Evolutionary conservation across 2,888 invertebrate genomes (phyloP).

Genomic region (Pristionchus exspectatus): DNA sequence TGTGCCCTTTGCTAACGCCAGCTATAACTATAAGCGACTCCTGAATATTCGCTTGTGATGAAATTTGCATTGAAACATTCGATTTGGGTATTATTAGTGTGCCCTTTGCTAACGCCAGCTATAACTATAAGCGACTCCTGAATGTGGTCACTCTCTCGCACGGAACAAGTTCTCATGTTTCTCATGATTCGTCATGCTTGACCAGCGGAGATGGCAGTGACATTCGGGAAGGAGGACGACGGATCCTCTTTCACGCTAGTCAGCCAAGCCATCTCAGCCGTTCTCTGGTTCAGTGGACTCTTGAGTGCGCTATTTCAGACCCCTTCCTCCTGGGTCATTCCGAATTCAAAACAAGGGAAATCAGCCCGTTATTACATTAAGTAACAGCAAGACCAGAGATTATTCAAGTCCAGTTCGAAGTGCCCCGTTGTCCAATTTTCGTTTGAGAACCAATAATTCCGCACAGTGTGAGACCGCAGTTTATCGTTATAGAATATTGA

Average conservation of each 20-base stretch:
- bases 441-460: slow-evolving; percentile 42
- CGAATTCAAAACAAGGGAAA: background rate
- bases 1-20: too few species aligned
- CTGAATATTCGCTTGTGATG: too few species aligned
- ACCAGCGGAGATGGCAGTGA: background rate
- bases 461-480: background rate
- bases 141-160: background rate
- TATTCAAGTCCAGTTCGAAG: background rate
- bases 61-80: too few species aligned
- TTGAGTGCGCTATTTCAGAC: background rate
- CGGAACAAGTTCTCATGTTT: slow-evolving; percentile 26
- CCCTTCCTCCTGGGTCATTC: background rate
- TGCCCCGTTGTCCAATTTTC: background rate
- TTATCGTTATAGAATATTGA: background rate
- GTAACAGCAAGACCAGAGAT: too few species aligned
- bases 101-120: too few species aligned
- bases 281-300: slow-evolving; percentile 1
- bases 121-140: too few species aligned
- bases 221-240: background rate
- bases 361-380: background rate
- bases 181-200: slow-evolving; percentile 12
- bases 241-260: slow-evolving; percentile 7
- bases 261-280: background rate
- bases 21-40: too few species aligned
- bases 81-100: background rate